phyloP scores from a whole-genome alignment of 2,113 vertebrate species.

The Lycocorax pyrrhopterus region DNA sequence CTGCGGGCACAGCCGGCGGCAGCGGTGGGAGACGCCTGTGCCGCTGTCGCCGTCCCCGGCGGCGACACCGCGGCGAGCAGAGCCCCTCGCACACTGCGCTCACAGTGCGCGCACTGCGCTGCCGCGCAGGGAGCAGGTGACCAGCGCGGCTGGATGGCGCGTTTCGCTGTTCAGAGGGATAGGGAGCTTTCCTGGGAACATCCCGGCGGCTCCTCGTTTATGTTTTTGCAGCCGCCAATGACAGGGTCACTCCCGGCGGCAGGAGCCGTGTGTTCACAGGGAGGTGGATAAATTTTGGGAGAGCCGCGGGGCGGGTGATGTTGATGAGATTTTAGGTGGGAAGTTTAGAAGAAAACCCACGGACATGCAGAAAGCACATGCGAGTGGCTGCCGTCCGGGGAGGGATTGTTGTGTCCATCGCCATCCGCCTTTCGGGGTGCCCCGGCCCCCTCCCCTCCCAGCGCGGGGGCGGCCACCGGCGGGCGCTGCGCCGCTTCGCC shows the following conservation, averaged over 20 bases:
- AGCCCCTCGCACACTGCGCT: not conserved
- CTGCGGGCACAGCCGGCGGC: not conserved
- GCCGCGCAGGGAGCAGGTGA: not conserved
- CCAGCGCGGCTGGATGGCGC: not conserved
- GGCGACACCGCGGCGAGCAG: not conserved
- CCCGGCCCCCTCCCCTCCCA: not conserved
- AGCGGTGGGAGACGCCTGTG: not conserved
- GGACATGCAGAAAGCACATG: rapidly evolving
- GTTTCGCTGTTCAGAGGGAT: rapidly evolving
- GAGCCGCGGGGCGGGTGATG: not conserved
- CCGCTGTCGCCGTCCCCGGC: not conserved
- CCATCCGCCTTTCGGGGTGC: not conserved
- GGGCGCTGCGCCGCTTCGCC: not conserved
- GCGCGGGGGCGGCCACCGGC: not conserved
- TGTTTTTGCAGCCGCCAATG: not conserved
- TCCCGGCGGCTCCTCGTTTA: not conserved
- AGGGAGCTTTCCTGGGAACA: not conserved
- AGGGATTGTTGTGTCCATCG: not conserved
- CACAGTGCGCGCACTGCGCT: not conserved
- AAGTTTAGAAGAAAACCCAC: not conserved
- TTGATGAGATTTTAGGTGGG: not conserved
- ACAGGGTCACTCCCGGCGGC: not conserved
- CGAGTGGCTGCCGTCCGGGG: not conserved
- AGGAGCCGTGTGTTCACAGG: not conserved
- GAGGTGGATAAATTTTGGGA: not conserved